phyloP scores from a whole-genome alignment of 2,888 invertebrate genomes.

The Leptinotarsa peninsularis region DNA sequence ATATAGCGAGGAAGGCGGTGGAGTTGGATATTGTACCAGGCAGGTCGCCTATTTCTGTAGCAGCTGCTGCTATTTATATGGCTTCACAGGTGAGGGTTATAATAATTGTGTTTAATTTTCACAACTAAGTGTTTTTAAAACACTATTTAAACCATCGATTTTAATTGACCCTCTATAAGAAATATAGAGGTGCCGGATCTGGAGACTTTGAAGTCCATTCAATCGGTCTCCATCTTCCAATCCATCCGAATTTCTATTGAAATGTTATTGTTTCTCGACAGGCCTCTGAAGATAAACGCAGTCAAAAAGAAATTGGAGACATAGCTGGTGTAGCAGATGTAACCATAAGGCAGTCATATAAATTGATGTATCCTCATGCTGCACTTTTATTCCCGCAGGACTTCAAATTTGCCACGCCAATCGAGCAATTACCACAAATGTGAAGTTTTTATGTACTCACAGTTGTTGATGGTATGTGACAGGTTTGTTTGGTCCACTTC shows the following conservation, averaged over 20 bases:
- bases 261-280: conserved; percentile 57
- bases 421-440: conserved; percentile 93
- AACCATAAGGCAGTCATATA: conserved; percentile 97
- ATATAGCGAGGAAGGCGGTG: conserved; percentile 96
- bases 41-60: conserved; percentile 97
- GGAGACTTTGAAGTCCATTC: no score
- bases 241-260: no score
- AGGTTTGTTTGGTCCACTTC: background rate
- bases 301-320: conserved; percentile 98
- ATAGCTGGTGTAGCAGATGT: conserved; percentile 99
- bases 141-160: no score
- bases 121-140: no score
- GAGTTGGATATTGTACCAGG: conserved; percentile 98
- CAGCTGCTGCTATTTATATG: conserved; percentile 99
- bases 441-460: conserved; percentile 58
- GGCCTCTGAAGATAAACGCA: conserved; percentile 93
- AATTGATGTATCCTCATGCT: conserved; percentile 95
- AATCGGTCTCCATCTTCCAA: no score
- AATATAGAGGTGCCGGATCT: no score
- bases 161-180: no score
- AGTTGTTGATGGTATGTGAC: background rate
- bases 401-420: conserved; percentile 94
- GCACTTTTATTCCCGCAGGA: conserved; percentile 94
- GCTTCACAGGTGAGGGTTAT: conserved; percentile 79
- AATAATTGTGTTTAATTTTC: background rate